Evolutionary conservation across 2,797 vertebrate genomes (phyloP), one percentile per base, ranked within the genome.

Genomic region (Peromyscus aztecus): DNA sequence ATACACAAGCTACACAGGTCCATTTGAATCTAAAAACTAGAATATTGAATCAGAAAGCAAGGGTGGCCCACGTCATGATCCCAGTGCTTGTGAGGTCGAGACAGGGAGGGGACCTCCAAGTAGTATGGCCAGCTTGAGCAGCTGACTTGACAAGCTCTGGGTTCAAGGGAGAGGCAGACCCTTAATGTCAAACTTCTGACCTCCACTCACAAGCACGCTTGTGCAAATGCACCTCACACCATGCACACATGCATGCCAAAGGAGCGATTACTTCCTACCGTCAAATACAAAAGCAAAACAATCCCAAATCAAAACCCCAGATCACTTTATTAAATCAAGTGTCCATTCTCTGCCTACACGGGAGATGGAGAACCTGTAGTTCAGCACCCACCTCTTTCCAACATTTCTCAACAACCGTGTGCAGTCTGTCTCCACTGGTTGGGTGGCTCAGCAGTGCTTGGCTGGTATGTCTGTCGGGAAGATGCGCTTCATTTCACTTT

Each of bases 401-500:
- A 37, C 23, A 11, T 23, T 49, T 57, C 21, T 46, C 84, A 65
- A 29, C 34, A 34, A 8, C 80, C 1, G 6, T 2, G 43, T 3
- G 13, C 34, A 43, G 57, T 10, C 90, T 65, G 2, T 63, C 83
- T 87, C 29, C 71, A 49, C 37, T 49, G 83, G 13, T 40, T 73
- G 0, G 1, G 77, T 71, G 80, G 6, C 57, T 88, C 49, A 24
- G 82, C 85, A 67, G 67, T 43, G 52, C 55, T 59, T 46, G 89
- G 69, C 37, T 27, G 12, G 23, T 78, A 78, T 83, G 37, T 24
- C 52, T 89, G 69, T n/a, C 13, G 12, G 49, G 57, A 94, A 88
- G 69, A 52, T 43, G 90, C 17, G 73, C 90, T 80, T 95, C 81
- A 43, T 87, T 85, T 90, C 77, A 43, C 63, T 67, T 69, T 3